Conservation (phyloP, 2,113 vertebrate species). For the Donacobius atricapilla region DNA sequence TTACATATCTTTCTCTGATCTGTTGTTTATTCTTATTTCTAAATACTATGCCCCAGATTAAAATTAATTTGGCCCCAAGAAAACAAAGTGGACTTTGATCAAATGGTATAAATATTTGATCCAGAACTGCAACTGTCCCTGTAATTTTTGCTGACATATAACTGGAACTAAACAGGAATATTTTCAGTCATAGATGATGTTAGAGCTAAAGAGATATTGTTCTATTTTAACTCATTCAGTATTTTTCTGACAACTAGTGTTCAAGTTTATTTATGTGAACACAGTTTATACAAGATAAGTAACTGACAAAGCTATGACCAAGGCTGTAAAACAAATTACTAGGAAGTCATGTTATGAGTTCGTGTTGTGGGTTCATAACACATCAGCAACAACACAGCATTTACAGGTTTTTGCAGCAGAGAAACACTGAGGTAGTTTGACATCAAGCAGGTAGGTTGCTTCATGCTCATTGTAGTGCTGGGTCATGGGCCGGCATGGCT, state of each 20-base stretch:
- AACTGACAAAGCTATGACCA: background rate
- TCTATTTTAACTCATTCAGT: background rate
- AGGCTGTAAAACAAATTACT: background rate
- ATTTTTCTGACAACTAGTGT: background rate
- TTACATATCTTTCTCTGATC: background rate
- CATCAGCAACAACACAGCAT: background rate
- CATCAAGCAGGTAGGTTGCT: background rate
- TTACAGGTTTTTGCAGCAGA: background rate
- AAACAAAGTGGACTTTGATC: background rate
- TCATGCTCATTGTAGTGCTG: background rate
- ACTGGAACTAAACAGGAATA: background rate
- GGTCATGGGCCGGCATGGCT: background rate
- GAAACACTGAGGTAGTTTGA: background rate
- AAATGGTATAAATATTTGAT: background rate
- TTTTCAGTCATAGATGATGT: background rate
- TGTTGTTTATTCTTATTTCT: background rate
- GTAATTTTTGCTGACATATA: background rate
- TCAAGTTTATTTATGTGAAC: background rate
- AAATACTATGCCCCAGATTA: background rate
- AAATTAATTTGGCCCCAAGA: background rate
- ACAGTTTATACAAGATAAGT: background rate
- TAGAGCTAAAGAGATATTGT: background rate
- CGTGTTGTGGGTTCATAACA: background rate
- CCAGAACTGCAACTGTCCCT: background rate
- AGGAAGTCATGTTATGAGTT: background rate